Evolutionary conservation across 2,888 invertebrate genomes (phyloP).

Genomic region (Melinaea menophilus): DNA sequence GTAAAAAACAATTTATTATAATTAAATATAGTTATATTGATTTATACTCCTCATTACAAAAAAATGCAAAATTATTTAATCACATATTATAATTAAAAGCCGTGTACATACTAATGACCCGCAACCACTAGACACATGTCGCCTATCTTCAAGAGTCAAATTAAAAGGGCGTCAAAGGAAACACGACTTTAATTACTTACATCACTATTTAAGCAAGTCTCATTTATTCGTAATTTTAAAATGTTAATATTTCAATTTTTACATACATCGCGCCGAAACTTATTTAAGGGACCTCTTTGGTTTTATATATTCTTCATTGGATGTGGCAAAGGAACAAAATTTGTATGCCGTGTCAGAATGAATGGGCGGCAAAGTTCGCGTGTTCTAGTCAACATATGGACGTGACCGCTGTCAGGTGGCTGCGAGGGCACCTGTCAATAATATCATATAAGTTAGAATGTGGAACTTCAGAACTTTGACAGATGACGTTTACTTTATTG

Average conservation of each 20-base stretch:
- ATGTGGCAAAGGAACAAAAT: background rate
- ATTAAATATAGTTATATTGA: background rate
- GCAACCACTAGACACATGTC: constrained; percentile 56
- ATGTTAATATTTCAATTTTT: background rate
- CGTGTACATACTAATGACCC: constrained; percentile 31
- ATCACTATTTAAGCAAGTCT: constrained; percentile 30
- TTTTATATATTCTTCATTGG: constrained; percentile 5
- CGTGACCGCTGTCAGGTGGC: constrained; percentile 71
- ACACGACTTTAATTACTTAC: constrained; percentile 58
- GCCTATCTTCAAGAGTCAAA: constrained; percentile 44
- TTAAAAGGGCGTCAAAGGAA: constrained; percentile 52
- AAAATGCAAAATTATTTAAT: constrained; percentile 1
- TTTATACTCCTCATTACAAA: background rate
- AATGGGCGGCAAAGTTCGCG: constrained; percentile 47
- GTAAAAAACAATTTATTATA: no score
- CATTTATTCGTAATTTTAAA: background rate
- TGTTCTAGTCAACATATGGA: constrained; percentile 61
- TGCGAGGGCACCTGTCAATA: constrained; percentile 56
- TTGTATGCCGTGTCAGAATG: background rate
- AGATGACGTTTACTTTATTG: constrained; percentile 1
- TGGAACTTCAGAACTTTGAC: constrained; percentile 9
- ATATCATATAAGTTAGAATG: constrained; percentile 11
- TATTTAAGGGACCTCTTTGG: background rate
- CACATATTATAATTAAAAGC: constrained; percentile 17
- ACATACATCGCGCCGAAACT: constrained; percentile 9